Base-by-base conservation (phyloP, 1,140 invertebrate genomes). In the Chlorops oryzae region DNA sequence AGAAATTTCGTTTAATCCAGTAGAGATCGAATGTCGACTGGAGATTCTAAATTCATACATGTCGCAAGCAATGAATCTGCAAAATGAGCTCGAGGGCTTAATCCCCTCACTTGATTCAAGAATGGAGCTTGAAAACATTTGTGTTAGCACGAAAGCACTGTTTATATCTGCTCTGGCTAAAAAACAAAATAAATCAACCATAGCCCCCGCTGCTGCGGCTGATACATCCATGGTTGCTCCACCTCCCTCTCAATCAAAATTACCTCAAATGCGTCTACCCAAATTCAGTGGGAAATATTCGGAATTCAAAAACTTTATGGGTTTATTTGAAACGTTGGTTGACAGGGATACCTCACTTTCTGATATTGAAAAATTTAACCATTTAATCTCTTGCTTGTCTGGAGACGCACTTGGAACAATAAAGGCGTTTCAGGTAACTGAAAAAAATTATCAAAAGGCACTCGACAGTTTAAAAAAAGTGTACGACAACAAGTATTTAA, bases 281-380 rank as follows among this genome's bases (percentile, higher is more conserved):
- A 47, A 47, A 39, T 38, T 47, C 17, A 47, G 34, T 20, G 21
- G 46, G n/a, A 47, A 47, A 47, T 35, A 47, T 47, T 34, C 28
- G 7, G 32, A 47, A 10, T 47, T 35, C 22, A 47, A 47, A 20
- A 9, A 32, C 15, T 32, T 32, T 32, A 47, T 12, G 18, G 34
- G 44, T 20, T 15, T 46, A 12, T 47, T 47, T 35, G 32, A 47
- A 20, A 47, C 34, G 13, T 37, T 35, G 15, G 45, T 47, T n/a
- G 18, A 35, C 21, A 47, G n/a, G 20, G 45, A 47, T 15, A 15
- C 17, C 10, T 22, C 45, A 25, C 42, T 47, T 15, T 25, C 37
- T 38, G 37, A 48, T 24, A 48, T 48, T 23, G 35, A 48, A 18
- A 48, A 53, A 28, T 54, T 49, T 18, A 49, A 44, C 32, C 41